Base-by-base conservation (phyloP, 1,140 invertebrate species). In the Drosophila varians region DNA sequence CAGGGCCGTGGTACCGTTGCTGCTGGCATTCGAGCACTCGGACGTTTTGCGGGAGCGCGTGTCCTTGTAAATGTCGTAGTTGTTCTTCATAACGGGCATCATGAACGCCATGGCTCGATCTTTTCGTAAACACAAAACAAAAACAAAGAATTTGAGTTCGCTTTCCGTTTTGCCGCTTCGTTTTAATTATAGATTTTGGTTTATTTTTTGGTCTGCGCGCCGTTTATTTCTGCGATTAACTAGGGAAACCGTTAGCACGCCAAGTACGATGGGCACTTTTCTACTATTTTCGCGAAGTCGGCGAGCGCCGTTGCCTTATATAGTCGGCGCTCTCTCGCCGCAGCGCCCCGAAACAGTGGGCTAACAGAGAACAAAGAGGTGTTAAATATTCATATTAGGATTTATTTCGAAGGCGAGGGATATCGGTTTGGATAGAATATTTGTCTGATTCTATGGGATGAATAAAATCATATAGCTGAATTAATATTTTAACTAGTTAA, bases 21-120 rank as follows among this genome's bases (percentile, higher is more conserved):
- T 71, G 36, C 78, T 77, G 11, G 77, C 77, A 51, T 87, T 95
- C 16, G 94, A 94, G 58, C 94, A 95, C 87, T 96, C 96, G 6
- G 95, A 96, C 18, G 93, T 93, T 23, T 95, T 93, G 52, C 96
- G 92, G 18, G 80, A 86, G 14, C 96, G 93, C 91, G 95, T 95
- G 57, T 94, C 95, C 92, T 96, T 96, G 93, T 97, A 97, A 90
- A 97, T 97, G 90, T 97, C 96, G 93, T 96, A 97, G 92, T 97
- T 96, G 92, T 97, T 97, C 93, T 97, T 97, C 91, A 97, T 94
- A 68, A 97, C 96, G 34, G 96, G 96, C 95, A 97, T 97, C 96
- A 97, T 97, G 92, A 97, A 97, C 92, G 96, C 96, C 96, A 97
- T 97, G 28, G 28, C 91, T 93, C 89, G 72, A 48, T 62, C 54